Conservation (phyloP, 2,113 vertebrate species). For the Takifugu bimaculatus region DNA sequence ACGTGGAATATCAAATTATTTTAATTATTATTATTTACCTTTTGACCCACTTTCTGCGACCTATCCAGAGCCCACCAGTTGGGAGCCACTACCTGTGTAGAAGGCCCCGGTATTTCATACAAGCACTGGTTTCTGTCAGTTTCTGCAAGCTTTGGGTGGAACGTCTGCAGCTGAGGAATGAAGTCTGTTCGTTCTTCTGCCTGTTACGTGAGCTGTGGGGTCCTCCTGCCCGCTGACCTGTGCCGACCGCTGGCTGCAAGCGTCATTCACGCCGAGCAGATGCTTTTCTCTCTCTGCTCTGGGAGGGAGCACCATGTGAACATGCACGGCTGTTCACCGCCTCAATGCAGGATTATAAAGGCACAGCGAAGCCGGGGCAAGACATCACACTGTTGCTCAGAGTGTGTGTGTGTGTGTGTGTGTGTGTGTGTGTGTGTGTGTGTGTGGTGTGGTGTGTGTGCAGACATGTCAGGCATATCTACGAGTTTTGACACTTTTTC, state of each 20-base stretch:
- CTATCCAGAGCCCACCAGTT: too few species aligned
- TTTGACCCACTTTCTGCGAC: too few species aligned
- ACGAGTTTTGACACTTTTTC: slow-evolving; percentile 7
- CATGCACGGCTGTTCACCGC: background rate
- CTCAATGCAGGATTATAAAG: too few species aligned
- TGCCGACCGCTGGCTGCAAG: slow-evolving; percentile 38
- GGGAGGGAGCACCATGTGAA: too few species aligned
- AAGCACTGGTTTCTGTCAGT: background rate
- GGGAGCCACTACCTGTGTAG: too few species aligned
- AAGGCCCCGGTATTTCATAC: background rate
- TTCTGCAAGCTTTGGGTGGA: slow-evolving; percentile 12
- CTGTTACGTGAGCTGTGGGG: slow-evolving; percentile 39
- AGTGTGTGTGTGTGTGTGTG: background rate
- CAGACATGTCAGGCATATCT: background rate
- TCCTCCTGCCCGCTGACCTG: slow-evolving; percentile 32
- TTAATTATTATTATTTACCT: too few species aligned
- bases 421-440: background rate
- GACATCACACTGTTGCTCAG: slow-evolving; percentile 2
- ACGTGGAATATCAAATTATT: too few species aligned
- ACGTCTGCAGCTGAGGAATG: slow-evolving; percentile 1
- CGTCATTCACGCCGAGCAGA: slow-evolving; percentile 16
- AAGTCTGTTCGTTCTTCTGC: slow-evolving; percentile 41
- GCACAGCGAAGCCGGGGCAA: slow-evolving; percentile 6
- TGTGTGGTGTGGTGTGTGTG: background rate
- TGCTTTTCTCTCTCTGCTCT: slow-evolving; percentile 4